Percentiles rank a stretch among this genome's conserved stretches.
Conservation (phyloP, 1,140 invertebrate species). For the Drusus annulatus region DNA sequence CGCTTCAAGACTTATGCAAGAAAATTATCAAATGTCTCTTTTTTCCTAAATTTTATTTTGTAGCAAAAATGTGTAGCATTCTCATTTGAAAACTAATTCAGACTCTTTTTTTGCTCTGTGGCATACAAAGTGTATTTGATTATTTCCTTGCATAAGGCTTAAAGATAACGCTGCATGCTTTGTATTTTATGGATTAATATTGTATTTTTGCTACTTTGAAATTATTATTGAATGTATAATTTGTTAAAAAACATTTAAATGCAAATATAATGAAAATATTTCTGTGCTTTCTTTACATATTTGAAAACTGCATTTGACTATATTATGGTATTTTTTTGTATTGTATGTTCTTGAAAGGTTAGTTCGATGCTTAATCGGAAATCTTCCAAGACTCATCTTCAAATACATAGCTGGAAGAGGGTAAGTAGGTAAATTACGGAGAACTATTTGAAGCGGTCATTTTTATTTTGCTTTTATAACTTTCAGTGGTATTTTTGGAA, state of each 20-base stretch:
- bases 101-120: too few relatives aligned
- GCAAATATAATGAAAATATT: background rate
- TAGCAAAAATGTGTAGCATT: too few relatives aligned
- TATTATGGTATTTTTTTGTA: slow-evolving; percentile 10
- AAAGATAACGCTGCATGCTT: slow-evolving; percentile 58
- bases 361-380: slow-evolving; percentile 9
- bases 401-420: slow-evolving; percentile 17
- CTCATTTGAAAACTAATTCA: too few relatives aligned
- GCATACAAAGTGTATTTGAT: background rate
- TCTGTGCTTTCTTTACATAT: background rate
- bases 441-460: too few relatives aligned
- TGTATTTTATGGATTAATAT: slow-evolving; percentile 18
- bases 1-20: slow-evolving; percentile 62
- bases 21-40: slow-evolving; percentile 27
- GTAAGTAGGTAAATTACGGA: background rate
- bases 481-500: too few relatives aligned
- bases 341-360: slow-evolving; percentile 26
- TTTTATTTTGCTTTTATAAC: too few relatives aligned
- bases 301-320: slow-evolving; percentile 20
- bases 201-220: background rate
- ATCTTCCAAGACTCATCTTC: background rate
- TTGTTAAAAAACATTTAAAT: background rate
- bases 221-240: background rate
- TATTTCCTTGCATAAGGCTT: slow-evolving; percentile 53
- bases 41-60: too few relatives aligned